phyloP scores from a whole-genome alignment of 2,888 invertebrate genomes.

The Eulithis prunata region DNA sequence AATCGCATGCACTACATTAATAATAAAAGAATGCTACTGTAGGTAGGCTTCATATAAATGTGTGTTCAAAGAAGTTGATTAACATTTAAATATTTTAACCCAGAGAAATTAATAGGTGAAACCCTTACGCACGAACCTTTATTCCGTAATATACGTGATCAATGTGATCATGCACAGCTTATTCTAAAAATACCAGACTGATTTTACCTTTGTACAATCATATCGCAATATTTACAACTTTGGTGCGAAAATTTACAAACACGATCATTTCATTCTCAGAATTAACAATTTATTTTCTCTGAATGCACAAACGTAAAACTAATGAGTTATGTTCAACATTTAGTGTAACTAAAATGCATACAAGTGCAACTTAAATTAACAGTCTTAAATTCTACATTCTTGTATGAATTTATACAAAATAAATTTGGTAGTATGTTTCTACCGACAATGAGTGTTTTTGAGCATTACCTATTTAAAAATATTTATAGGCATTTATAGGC shows the following conservation, averaged over 20 bases:
- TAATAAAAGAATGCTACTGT: too few relatives aligned
- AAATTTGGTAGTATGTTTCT: constrained; percentile 1
- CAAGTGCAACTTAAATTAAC: constrained; percentile 43
- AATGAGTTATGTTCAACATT: constrained; percentile 24
- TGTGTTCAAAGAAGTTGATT: too few relatives aligned
- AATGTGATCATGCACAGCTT: constrained; percentile 11
- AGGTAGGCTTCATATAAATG: too few relatives aligned
- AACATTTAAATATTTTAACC: too few relatives aligned
- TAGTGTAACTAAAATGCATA: constrained; percentile 28
- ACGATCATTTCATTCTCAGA: constrained; percentile 13
- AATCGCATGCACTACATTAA: too few relatives aligned
- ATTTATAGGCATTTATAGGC: not conserved
- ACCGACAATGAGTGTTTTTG: constrained; percentile 8
- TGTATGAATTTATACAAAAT: constrained; percentile 31
- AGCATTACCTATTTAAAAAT: constrained; percentile 9
- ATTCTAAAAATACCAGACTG: constrained; percentile 4
- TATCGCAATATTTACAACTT: constrained; percentile 30
- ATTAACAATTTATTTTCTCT: constrained; percentile 10
- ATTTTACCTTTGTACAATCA: constrained; percentile 17
- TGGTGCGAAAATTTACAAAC: constrained; percentile 28
- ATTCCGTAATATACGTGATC: not conserved
- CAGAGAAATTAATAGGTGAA: too few relatives aligned
- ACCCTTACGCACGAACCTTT: not conserved
- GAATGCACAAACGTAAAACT: constrained; percentile 13
- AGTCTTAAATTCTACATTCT: constrained; percentile 49